A percentile compares a stretch with the other conserved stretches of the same genome.
These are phyloP conservation scores for Planiliza haematocheilus DNA, from an alignment of 2,113 vertebrate genomes.

Conservation along the genomic window DNA sequence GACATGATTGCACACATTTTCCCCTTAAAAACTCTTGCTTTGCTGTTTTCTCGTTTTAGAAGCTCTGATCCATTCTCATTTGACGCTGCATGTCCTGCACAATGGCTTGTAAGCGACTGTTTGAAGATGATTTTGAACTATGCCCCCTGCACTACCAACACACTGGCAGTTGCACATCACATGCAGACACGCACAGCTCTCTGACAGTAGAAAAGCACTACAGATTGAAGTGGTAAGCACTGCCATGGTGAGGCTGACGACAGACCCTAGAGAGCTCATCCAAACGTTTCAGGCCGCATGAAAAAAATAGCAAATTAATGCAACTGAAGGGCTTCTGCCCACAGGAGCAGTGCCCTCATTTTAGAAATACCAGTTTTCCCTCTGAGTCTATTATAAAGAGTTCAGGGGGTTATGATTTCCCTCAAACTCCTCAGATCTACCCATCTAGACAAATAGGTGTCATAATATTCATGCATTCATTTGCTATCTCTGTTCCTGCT, in stretches of 20 bases:
- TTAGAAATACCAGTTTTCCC: conserved; percentile 64
- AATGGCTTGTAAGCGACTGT: conserved; percentile 66
- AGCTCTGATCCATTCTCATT: conserved; percentile 64
- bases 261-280: conserved; percentile 80
- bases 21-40: conserved; percentile 51
- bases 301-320: conserved; percentile 87
- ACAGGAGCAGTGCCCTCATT: conserved; percentile 78
- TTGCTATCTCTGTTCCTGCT: conserved; percentile 9
- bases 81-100: conserved; percentile 57
- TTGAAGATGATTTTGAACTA: conserved; percentile 74
- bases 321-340: conserved; percentile 81
- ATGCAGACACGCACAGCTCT: conserved; percentile 51
- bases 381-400: conserved; percentile 67
- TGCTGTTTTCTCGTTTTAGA: conserved; percentile 52
- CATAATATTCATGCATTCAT: conserved; percentile 41
- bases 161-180: conserved; percentile 42
- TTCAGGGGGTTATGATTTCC: conserved; percentile 62
- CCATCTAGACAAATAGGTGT: conserved; percentile 41
- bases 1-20: conserved; percentile 69
- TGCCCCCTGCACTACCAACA: conserved; percentile 51
- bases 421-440: conserved; percentile 42
- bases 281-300: conserved; percentile 82
- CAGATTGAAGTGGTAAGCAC: conserved; percentile 81
- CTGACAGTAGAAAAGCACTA: conserved; percentile 79
- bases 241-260: conserved; percentile 66